Evolutionary conservation across 2,797 vertebrate species (phyloP).

Genomic region (Myripristis jacobus): DNA sequence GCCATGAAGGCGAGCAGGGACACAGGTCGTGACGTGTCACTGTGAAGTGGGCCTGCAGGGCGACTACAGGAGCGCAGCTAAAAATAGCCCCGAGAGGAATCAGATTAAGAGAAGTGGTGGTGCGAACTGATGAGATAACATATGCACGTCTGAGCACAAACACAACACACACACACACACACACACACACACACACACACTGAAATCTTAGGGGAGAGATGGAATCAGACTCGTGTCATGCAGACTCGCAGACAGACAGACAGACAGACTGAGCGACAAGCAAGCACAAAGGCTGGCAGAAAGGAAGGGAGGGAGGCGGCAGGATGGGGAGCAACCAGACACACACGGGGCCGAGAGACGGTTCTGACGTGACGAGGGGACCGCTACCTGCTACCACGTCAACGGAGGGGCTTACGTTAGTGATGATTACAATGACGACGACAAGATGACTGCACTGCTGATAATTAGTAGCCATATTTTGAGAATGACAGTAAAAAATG

Average conservation of each 20-base stretch:
- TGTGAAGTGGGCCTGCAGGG: slow-evolving; percentile 58
- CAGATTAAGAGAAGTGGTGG: slow-evolving; percentile 76
- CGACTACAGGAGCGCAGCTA: slow-evolving; percentile 50
- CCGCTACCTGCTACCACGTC: slow-evolving; percentile 17
- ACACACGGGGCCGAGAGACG: slow-evolving; percentile 28
- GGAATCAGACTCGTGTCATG: slow-evolving; percentile 72
- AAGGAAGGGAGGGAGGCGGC: slow-evolving; percentile 35
- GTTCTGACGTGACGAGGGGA: slow-evolving; percentile 40
- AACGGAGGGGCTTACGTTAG: slow-evolving; percentile 3
- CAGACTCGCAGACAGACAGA: slow-evolving; percentile 64
- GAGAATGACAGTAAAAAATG: slow-evolving; percentile 11
- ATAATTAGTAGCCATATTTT: slow-evolving; percentile 15
- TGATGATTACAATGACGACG: slow-evolving; percentile 17
- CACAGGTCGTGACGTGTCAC: slow-evolving; percentile 68
- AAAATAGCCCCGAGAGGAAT: slow-evolving; percentile 79
- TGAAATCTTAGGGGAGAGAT: slow-evolving; percentile 48
- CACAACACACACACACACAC: slow-evolving; percentile 22
- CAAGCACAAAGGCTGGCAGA: slow-evolving; percentile 64
- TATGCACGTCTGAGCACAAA: slow-evolving; percentile 46
- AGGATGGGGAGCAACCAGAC: slow-evolving; percentile 42
- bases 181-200: slow-evolving; percentile 31
- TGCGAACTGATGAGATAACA: slow-evolving; percentile 81
- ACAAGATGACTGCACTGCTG: slow-evolving; percentile 16
- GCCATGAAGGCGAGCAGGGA: slow-evolving; percentile 51
- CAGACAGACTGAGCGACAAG: slow-evolving; percentile 63